Conservation (phyloP, 1,140 invertebrate species). For the Macrotrachela quadricornifera region DNA sequence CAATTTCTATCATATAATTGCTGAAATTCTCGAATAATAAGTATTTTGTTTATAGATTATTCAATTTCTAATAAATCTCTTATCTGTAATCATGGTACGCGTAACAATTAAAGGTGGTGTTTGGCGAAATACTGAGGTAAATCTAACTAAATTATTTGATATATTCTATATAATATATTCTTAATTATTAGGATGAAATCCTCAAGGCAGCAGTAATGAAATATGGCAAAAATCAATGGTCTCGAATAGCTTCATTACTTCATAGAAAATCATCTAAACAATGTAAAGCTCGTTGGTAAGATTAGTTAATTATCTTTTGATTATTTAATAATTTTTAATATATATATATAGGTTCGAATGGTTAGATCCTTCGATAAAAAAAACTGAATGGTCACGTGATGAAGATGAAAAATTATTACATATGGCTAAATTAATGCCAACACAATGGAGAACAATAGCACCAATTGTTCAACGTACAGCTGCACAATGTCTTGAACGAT, state of each 20-base stretch:
- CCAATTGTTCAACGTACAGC: conserved; percentile 94
- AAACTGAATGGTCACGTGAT: conserved; percentile 97
- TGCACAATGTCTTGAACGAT: conserved; percentile 89
- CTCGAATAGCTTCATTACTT: conserved; percentile 84
- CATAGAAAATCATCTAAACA: conserved; percentile 98
- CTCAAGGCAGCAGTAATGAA: conserved; percentile 99
- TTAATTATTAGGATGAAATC: conserved; percentile 99
- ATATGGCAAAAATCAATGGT: conserved; percentile 99
- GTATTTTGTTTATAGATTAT: too few species aligned
- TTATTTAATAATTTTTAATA: too few species aligned
- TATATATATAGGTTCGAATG: too few species aligned
- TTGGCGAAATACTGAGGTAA: conserved; percentile 98
- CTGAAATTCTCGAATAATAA: too few species aligned
- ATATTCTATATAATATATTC: too few species aligned
- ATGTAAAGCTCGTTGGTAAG: conserved; percentile 98
- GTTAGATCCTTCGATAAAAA: conserved; percentile 98
- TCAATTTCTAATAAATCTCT: too few species aligned
- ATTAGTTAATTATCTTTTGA: too few species aligned
- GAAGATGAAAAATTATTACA: conserved; percentile 96
- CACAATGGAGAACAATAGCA: conserved; percentile 96
- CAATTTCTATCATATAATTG: too few species aligned
- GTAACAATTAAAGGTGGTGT: conserved; percentile 99
- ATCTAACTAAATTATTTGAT: too few species aligned
- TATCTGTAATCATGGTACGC: too few species aligned
- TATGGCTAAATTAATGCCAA: conserved; percentile 95